Conservation (phyloP, 2,888 invertebrate species). For the Agriopis leucophaearia region DNA sequence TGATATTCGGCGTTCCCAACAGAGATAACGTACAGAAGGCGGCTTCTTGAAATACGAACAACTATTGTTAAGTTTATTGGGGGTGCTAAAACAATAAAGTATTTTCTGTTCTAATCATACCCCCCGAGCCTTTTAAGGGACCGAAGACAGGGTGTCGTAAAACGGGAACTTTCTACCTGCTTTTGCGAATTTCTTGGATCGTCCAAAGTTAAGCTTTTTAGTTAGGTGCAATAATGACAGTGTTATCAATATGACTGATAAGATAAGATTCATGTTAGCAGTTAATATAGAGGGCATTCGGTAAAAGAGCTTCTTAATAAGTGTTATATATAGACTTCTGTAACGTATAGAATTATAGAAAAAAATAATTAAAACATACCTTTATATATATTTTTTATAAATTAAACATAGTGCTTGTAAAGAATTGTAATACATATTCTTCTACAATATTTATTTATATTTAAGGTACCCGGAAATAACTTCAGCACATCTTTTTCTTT, state of each 20-base stretch:
- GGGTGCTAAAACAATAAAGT: slow-evolving; percentile 74
- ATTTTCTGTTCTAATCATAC: slow-evolving; percentile 58
- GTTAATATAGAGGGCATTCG: not conserved
- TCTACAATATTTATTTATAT: no score
- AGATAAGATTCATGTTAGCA: not conserved
- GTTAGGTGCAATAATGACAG: not conserved
- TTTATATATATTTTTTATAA: no score
- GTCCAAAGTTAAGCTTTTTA: not conserved
- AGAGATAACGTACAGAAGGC: slow-evolving; percentile 60
- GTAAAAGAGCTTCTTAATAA: not conserved
- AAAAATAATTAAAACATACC: no score
- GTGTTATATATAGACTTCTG: not conserved
- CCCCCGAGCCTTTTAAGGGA: slow-evolving; percentile 43
- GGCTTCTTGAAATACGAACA: slow-evolving; percentile 69
- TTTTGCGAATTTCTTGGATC: slow-evolving; percentile 61
- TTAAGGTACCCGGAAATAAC: no score
- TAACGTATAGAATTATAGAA: no score
- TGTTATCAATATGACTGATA: not conserved
- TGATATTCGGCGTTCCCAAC: slow-evolving; percentile 37
- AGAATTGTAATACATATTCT: no score
- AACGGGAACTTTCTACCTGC: slow-evolving; percentile 63
- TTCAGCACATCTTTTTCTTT: no score
- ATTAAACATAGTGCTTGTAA: no score
- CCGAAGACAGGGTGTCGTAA: slow-evolving; percentile 55
- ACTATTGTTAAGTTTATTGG: slow-evolving; percentile 63